Percentiles rank a stretch among this genome's conserved stretches.
phyloP scores from a whole-genome alignment of 2,888 invertebrate species.

The Serrognathus titanus region DNA sequence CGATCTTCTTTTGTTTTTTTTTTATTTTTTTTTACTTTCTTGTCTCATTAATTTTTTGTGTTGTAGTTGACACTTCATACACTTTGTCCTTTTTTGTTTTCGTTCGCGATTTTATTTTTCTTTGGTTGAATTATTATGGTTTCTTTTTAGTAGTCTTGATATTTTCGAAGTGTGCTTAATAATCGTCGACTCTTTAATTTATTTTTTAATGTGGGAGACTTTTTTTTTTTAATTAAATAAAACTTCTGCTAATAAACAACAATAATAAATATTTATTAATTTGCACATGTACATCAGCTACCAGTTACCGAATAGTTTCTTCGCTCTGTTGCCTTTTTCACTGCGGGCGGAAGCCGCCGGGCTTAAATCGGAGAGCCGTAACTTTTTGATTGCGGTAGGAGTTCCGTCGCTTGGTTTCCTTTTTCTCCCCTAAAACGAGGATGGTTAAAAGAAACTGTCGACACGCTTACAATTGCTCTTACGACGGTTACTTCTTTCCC shows the following conservation, averaged over 20 bases:
- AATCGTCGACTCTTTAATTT: no score
- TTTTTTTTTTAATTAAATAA: neutral
- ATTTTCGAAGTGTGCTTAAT: no score
- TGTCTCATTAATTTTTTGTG: no score
- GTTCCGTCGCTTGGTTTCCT: constrained; percentile 39
- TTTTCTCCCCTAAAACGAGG: constrained; percentile 35
- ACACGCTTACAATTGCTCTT: no score
- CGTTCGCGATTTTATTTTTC: no score
- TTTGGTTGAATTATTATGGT: no score
- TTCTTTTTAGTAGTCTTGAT: no score
- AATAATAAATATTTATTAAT: neutral
- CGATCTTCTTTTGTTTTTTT: no score
- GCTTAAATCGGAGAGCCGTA: constrained; percentile 39
- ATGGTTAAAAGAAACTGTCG: no score
- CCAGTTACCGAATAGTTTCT: constrained; percentile 24
- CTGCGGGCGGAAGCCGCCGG: constrained; percentile 32
- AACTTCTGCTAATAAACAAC: neutral
- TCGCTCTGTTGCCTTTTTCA: constrained; percentile 21
- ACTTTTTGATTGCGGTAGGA: constrained; percentile 41
- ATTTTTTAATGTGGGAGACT: neutral
- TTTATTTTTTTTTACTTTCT: no score
- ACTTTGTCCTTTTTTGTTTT: no score
- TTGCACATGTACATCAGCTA: constrained; percentile 2
- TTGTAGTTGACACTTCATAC: no score
- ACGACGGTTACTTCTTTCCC: neutral